These are phyloP conservation scores for Palaemon carinicauda DNA, from an alignment of 1,140 invertebrate species.

Conservation along the genomic window DNA sequence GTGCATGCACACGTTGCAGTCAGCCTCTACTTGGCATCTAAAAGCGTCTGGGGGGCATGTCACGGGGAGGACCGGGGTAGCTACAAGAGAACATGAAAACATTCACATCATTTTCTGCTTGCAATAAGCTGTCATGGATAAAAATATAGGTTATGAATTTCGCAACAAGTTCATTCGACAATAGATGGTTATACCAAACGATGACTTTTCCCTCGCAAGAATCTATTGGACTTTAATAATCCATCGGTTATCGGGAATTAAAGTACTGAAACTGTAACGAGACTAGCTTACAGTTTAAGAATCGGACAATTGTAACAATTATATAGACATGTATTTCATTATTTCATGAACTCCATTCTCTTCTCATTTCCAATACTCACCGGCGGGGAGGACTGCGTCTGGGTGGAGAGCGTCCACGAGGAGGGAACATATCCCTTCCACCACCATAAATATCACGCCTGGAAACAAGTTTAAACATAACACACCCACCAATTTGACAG, in stretches of 20 bases:
- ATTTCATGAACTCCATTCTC: neutral
- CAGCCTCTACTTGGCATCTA: conserved; percentile 57
- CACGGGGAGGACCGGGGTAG: conserved; percentile 59
- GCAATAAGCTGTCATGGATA: conserved; percentile 29
- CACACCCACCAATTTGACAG: neutral
- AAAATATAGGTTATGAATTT: conserved; percentile 18
- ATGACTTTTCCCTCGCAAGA: too few species aligned
- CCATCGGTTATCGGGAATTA: too few species aligned
- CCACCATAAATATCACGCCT: conserved; percentile 51
- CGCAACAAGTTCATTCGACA: conserved; percentile 15
- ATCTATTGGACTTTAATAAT: too few species aligned
- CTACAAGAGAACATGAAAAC: conserved; percentile 59
- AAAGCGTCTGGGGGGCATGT: conserved; percentile 59
- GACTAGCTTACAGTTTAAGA: too few species aligned
- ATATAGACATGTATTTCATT: neutral
- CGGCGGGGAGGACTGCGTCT: conserved; percentile 49
- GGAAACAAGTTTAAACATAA: neutral
- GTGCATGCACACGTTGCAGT: conserved; percentile 51
- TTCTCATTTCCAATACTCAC: conserved; percentile 1
- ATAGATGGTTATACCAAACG: neutral
- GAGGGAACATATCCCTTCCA: conserved; percentile 44
- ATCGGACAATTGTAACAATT: too few species aligned
- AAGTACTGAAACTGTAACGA: too few species aligned
- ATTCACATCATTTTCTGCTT: conserved; percentile 49
- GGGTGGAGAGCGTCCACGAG: conserved; percentile 38